Base-by-base conservation (phyloP, 2,113 vertebrate species). In the Hydrochoerus hydrochaeris region DNA sequence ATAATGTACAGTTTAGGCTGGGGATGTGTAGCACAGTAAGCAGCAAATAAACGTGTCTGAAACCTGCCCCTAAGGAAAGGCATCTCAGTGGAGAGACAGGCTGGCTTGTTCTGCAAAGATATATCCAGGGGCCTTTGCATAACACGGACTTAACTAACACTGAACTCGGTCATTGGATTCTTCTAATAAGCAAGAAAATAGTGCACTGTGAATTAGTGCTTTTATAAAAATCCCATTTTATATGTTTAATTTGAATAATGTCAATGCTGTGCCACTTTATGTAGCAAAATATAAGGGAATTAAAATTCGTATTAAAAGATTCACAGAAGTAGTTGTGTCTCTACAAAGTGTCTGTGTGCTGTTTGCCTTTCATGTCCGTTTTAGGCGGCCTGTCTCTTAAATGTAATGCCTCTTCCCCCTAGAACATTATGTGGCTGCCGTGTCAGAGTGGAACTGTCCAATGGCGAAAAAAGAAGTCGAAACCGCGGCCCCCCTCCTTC, bases 381-480 rank as follows among this genome's bases (percentile, higher is more conserved):
- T 81, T 20, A 49, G 46, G 67, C 84, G 58, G 14, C 32, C 5
- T 0, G 10, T 9, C 12, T 93, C 63, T 77, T 49, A 95, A 60
- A 75, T 75, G 57, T 65, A 49, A 46, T 60, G 0, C 46, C 28
- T 93, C 4, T 89, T 71, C 88, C 44, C 91, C 49, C 24, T 87
- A 99, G 99, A 96, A 99, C 98, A 4, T 98, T 99, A 8, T 99
- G 99, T 97, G 99, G 99, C 91, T 99, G 99, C 95, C 99, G 99
- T 0, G 99, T 99, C 54, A 98, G 99, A 16, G 99, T 99, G 95
- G 99, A 99, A 96, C 98, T 99, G 52, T 99, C 99, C 62, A 99
- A 99, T 28, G 99, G 99, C 13, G 99, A 99, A 96, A 99, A 99
- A 73, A 99, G 99, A 49, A 99, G 99, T 86, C 98, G 99, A 95